Percentiles rank a stretch among this genome's conserved stretches.
Conservation (phyloP, 2,113 vertebrate genomes). For the Pelecanus crispus region DNA sequence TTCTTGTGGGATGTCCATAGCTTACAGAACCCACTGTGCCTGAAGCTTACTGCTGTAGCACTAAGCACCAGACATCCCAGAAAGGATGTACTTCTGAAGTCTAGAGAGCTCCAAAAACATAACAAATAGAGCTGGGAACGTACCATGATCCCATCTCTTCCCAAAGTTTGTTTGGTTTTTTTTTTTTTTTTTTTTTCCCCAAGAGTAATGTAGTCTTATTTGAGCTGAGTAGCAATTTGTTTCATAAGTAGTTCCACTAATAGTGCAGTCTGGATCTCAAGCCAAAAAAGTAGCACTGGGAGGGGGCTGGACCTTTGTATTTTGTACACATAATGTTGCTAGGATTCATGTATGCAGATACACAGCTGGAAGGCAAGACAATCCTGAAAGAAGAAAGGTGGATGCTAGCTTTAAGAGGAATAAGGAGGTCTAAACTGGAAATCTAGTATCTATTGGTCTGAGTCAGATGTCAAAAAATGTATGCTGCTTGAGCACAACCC, state of each 20-base stretch:
- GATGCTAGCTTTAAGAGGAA: background rate
- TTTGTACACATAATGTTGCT: background rate
- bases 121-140: background rate
- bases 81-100: background rate
- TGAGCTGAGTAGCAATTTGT: background rate
- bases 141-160: background rate
- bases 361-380: background rate
- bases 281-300: background rate
- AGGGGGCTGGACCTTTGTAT: background rate
- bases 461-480: background rate
- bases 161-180: background rate
- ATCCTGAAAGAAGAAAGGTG: background rate
- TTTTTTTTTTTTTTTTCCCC: too few species aligned
- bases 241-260: background rate
- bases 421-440: background rate
- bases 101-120: background rate
- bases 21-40: background rate
- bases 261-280: background rate
- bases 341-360: background rate
- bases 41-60: background rate
- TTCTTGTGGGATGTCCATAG: background rate
- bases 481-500: slow-evolving; percentile 27
- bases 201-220: background rate
- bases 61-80: background rate
- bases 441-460: background rate